These are phyloP conservation scores for Onychomys arenicola DNA, from an alignment of 2,797 vertebrate genomes.

Conservation along the genomic window DNA sequence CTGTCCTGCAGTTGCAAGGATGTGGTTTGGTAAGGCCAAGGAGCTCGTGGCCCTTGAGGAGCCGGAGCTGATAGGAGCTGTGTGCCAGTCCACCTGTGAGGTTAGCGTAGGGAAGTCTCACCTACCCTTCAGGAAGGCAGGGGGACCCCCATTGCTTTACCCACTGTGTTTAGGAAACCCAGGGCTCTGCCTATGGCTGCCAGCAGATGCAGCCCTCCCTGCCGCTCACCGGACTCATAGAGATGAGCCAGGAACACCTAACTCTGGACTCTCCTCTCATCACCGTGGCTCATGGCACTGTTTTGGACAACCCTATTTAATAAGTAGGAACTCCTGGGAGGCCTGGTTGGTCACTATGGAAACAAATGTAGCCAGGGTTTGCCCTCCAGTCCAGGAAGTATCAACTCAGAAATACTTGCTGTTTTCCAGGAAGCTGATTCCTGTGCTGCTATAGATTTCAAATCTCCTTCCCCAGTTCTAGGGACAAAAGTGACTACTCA, in stretches of 20 bases:
- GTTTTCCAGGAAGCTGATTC: background rate
- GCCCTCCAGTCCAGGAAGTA: background rate
- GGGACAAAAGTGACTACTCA: background rate
- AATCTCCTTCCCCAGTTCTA: background rate
- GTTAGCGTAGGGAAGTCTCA: background rate
- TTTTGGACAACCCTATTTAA: background rate
- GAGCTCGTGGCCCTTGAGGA: background rate
- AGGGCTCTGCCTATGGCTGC: background rate
- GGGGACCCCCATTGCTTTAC: background rate
- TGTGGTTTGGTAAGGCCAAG: background rate
- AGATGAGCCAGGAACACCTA: background rate
- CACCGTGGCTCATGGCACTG: background rate
- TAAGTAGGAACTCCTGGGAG: background rate
- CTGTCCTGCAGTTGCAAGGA: background rate
- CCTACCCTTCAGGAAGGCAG: background rate
- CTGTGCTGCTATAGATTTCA: background rate
- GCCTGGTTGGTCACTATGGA: background rate
- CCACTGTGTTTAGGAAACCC: background rate
- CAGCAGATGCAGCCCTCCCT: background rate
- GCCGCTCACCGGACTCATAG: too few species aligned
- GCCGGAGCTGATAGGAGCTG: background rate
- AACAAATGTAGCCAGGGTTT: background rate
- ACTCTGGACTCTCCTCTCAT: too few species aligned
- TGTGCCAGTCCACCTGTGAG: background rate
- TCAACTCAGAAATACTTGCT: background rate